Percentiles rank a stretch among this genome's conserved stretches.
Evolutionary conservation across 2,113 vertebrate genomes (phyloP).

Genomic region (Spheniscus mendiculus): DNA sequence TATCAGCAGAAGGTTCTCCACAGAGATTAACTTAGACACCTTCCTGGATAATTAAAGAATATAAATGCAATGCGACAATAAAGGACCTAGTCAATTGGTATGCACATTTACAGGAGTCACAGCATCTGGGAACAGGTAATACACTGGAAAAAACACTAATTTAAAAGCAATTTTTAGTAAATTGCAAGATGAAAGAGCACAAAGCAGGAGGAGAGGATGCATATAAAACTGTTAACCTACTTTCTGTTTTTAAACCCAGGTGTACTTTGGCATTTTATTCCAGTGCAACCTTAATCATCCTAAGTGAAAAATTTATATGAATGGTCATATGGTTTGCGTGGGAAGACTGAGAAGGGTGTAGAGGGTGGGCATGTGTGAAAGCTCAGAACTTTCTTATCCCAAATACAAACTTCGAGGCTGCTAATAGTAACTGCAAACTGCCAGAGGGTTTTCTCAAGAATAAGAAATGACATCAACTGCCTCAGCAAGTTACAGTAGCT

Average conservation of each 20-base stretch:
- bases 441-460: conserved; percentile 17
- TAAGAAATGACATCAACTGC: background rate
- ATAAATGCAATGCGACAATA: background rate
- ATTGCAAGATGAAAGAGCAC: background rate
- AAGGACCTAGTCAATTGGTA: background rate
- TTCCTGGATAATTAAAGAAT: background rate
- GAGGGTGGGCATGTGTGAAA: conserved; percentile 42
- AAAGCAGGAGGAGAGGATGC: background rate
- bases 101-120: background rate
- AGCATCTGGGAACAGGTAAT: background rate
- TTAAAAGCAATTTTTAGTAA: background rate
- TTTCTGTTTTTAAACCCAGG: conserved; percentile 37
- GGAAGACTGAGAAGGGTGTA: conserved; percentile 36
- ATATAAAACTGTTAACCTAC: background rate
- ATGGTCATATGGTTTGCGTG: conserved; percentile 53
- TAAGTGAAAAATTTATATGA: conserved; percentile 28
- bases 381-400: conserved; percentile 48
- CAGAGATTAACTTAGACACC: background rate
- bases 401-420: conserved; percentile 2
- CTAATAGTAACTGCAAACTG: conserved; percentile 46
- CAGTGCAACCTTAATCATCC: background rate
- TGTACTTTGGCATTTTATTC: conserved; percentile 15
- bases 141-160: background rate
- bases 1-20: background rate
- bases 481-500: background rate